A percentile compares a stretch with the other conserved stretches of the same genome.
Conservation (phyloP, 2,888 invertebrate genomes). For the Marronus borbonicus region DNA sequence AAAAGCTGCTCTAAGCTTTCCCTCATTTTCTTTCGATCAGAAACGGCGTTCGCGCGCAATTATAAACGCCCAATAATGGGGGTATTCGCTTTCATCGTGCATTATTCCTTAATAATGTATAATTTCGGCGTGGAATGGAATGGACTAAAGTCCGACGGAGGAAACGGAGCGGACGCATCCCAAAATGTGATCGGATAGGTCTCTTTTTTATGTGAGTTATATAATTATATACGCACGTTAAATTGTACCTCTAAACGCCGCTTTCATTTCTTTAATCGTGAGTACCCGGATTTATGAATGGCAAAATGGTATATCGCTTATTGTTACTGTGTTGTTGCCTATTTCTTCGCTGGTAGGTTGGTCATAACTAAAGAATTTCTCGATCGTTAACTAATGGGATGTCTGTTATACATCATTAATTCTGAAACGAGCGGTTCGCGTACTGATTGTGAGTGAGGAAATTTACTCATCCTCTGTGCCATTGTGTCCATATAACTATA, state of each 20-base stretch:
- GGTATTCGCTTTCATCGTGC: slow-evolving; percentile 36
- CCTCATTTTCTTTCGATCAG: slow-evolving; percentile 16
- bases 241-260: slow-evolving; percentile 38
- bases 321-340: slow-evolving; percentile 21
- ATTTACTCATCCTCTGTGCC: neutral
- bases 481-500: neutral
- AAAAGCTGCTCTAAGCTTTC: neutral
- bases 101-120: slow-evolving; percentile 42
- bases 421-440: neutral
- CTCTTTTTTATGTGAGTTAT: slow-evolving; percentile 5
- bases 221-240: slow-evolving; percentile 31
- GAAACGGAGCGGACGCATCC: neutral
- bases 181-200: slow-evolving; percentile 32
- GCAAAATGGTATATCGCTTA: slow-evolving; percentile 31
- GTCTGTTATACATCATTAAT: slow-evolving; percentile 25
- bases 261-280: slow-evolving; percentile 39
- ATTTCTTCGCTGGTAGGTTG: neutral
- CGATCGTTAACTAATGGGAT: slow-evolving; percentile 33
- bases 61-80: slow-evolving; percentile 34
- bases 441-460: neutral
- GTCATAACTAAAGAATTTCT: slow-evolving; percentile 20
- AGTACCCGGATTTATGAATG: slow-evolving; percentile 39
- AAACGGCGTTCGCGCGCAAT: slow-evolving; percentile 21
- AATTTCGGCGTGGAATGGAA: slow-evolving; percentile 27
- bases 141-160: neutral